phyloP scores from a whole-genome alignment of 2,888 invertebrate genomes.

The Lacanobia wlatinum region DNA sequence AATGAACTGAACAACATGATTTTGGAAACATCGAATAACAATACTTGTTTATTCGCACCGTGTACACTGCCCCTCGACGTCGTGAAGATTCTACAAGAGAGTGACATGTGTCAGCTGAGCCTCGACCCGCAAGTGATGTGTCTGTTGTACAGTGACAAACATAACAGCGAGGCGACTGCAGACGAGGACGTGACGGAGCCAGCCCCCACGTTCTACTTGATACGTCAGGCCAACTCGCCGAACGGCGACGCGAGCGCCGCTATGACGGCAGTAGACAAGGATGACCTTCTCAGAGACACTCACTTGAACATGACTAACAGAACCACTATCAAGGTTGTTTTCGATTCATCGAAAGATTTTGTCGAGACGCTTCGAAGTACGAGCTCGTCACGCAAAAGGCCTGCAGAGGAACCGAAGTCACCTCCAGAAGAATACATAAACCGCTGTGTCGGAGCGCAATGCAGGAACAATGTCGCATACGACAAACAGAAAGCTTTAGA shows the following conservation, averaged over 20 bases:
- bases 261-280: constrained; percentile 85
- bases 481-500: constrained; percentile 87
- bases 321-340: constrained; percentile 85
- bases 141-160: constrained; percentile 84
- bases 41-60: constrained; percentile 86
- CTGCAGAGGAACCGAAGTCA: constrained; percentile 71
- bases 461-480: constrained; percentile 81
- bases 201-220: constrained; percentile 86
- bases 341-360: constrained; percentile 86
- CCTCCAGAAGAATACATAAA: constrained; percentile 78
- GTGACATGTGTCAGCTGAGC: constrained; percentile 84
- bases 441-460: constrained; percentile 80
- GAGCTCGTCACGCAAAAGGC: constrained; percentile 73
- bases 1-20: constrained; percentile 83
- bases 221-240: constrained; percentile 82
- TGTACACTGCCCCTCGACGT: constrained; percentile 86
- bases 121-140: constrained; percentile 87
- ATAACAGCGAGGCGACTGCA: constrained; percentile 76
- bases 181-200: constrained; percentile 85
- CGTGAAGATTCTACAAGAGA: constrained; percentile 82
- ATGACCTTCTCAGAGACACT: constrained; percentile 81
- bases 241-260: constrained; percentile 81
- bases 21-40: constrained; percentile 82
- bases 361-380: constrained; percentile 86
- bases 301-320: constrained; percentile 85